A percentile compares a stretch with the other conserved stretches of the same genome.
Conservation (phyloP, 2,888 invertebrate genomes). For the Andrena dorsata region DNA sequence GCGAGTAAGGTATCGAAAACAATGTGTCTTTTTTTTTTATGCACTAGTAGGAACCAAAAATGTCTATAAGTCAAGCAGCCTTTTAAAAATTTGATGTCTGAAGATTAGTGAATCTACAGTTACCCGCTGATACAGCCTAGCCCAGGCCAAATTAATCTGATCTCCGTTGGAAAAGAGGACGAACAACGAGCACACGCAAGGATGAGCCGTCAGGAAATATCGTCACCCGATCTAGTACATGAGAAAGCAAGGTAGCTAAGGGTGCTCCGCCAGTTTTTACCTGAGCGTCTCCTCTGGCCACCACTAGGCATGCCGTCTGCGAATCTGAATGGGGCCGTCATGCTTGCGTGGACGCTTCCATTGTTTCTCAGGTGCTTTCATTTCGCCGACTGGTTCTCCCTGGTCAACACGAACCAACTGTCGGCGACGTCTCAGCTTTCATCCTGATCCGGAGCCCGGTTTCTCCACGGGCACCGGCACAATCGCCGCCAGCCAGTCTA, state of each 20-base stretch:
- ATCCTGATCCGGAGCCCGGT: constrained; percentile 67
- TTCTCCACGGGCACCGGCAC: constrained; percentile 35
- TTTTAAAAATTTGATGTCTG: too few relatives aligned
- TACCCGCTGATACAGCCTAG: too few relatives aligned
- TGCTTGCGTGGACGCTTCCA: constrained; percentile 75
- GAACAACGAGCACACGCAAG: too few relatives aligned
- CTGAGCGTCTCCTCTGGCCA: constrained; percentile 66
- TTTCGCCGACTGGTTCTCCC: constrained; percentile 66
- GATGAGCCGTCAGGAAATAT: not conserved
- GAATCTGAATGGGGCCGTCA: constrained; percentile 73
- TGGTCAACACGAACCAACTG: constrained; percentile 64
- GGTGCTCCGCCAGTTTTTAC: constrained; percentile 64
- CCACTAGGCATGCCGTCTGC: constrained; percentile 70
- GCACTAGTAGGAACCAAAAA: too few relatives aligned
- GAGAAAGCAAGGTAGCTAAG: constrained; percentile 23
- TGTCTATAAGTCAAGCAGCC: too few relatives aligned
- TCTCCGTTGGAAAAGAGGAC: too few relatives aligned
- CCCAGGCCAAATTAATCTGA: too few relatives aligned
- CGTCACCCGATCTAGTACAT: not conserved
- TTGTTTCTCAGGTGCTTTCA: constrained; percentile 73
- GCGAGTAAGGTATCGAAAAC: too few relatives aligned
- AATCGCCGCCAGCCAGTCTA: constrained; percentile 55
- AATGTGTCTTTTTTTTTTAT: too few relatives aligned
- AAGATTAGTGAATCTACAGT: too few relatives aligned
- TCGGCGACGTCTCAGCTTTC: constrained; percentile 67